Conservation (phyloP, 2,797 vertebrate species). For the Rhinophrynus dorsalis region DNA sequence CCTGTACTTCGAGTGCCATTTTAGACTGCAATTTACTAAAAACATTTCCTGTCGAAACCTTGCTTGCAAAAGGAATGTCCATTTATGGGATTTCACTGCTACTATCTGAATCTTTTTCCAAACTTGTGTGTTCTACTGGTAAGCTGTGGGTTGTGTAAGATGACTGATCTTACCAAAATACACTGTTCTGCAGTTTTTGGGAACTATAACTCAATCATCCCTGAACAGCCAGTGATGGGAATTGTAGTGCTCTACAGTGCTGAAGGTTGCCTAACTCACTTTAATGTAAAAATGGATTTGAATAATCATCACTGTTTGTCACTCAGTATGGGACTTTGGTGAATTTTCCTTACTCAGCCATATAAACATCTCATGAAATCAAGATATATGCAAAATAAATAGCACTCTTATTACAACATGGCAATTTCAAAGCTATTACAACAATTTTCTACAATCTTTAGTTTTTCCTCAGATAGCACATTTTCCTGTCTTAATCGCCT, state of each 20-base stretch:
- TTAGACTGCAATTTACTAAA: conserved; percentile 80
- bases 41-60: conserved; percentile 73
- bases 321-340: too few relatives aligned
- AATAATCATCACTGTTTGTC: too few relatives aligned
- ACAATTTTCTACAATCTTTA: conserved; percentile 75
- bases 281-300: too few relatives aligned
- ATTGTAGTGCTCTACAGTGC: too few relatives aligned
- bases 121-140: conserved; percentile 52
- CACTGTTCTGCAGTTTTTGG: conserved; percentile 54
- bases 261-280: too few relatives aligned
- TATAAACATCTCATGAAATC: too few relatives aligned
- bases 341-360: too few relatives aligned
- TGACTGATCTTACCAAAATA: conserved; percentile 51
- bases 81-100: conserved; percentile 61
- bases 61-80: conserved; percentile 82
- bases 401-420: conserved; percentile 61
- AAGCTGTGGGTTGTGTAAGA: conserved; percentile 53
- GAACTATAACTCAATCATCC: too few relatives aligned
- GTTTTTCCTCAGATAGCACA: conserved; percentile 77
- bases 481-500: conserved; percentile 73
- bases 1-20: conserved; percentile 75
- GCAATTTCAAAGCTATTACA: conserved; percentile 73
- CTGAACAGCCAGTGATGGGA: too few relatives aligned
- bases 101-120: conserved; percentile 51
- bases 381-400: background rate